phyloP scores from a whole-genome alignment of 2,888 invertebrate genomes.

The Spisula solida region DNA sequence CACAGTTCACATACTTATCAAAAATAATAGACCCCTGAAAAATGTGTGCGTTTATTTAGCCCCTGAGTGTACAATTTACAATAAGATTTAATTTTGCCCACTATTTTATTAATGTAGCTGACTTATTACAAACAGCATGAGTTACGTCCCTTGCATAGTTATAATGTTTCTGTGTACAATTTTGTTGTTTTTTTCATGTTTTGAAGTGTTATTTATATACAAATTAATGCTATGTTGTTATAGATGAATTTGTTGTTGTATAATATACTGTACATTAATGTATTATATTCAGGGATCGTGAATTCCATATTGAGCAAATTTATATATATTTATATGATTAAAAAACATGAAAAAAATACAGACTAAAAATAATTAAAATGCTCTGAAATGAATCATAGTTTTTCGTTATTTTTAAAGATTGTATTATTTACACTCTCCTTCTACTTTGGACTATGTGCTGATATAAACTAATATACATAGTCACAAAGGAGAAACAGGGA shows the following conservation, averaged over 20 bases:
- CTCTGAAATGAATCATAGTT: constrained; percentile 1
- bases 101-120: background rate
- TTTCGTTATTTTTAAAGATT: background rate
- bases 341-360: constrained; percentile 3
- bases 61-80: no score
- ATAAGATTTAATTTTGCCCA: no score
- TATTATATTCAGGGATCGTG: constrained; percentile 52
- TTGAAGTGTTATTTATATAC: constrained; percentile 37
- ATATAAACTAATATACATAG: no score
- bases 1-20: no score
- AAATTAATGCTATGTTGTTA: constrained; percentile 32
- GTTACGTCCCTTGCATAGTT: background rate
- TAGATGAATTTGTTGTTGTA: constrained; percentile 42
- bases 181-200: background rate
- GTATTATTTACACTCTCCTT: background rate
- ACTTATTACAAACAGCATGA: background rate
- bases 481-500: no score
- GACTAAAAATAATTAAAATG: constrained; percentile 26
- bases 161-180: background rate
- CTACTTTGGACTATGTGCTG: background rate
- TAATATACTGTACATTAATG: constrained; percentile 36
- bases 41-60: no score
- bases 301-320: constrained; percentile 45
- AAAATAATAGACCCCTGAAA: no score
- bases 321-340: constrained; percentile 40